Conservation (phyloP, 2,888 invertebrate species). For the Polyommatus iphigenia region DNA sequence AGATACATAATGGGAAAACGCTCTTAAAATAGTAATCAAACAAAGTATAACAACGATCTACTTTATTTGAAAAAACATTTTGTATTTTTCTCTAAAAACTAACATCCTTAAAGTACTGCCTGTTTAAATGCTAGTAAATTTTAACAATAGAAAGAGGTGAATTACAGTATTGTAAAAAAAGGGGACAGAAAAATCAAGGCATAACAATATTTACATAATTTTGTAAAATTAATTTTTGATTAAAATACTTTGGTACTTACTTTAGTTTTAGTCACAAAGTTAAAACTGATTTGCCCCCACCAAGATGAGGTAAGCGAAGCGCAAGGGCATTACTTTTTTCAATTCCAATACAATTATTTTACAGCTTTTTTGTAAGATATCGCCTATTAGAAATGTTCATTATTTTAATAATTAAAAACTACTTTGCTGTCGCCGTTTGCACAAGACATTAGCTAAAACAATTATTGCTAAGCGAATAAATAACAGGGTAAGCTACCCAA, state of each 20-base stretch:
- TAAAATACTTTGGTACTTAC: background rate
- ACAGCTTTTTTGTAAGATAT: background rate
- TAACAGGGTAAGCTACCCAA: background rate
- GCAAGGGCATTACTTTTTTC: background rate
- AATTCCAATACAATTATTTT: background rate
- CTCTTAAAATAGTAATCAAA: background rate
- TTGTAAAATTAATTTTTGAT: background rate
- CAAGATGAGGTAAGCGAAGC: too few species aligned
- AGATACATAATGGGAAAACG: background rate
- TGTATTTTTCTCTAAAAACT: background rate
- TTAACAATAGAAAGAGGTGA: background rate
- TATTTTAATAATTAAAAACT: background rate
- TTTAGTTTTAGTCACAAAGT: too few species aligned
- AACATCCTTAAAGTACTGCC: background rate
- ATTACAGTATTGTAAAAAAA: background rate
- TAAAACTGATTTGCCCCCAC: too few species aligned
- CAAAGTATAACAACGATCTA: background rate
- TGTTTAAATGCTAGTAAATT: background rate
- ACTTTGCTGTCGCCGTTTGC: background rate
- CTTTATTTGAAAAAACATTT: constrained; percentile 1
- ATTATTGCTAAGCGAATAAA: background rate
- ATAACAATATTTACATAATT: background rate
- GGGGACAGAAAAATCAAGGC: background rate
- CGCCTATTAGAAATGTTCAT: background rate
- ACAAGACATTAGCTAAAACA: background rate